Percentiles rank a stretch among this genome's conserved stretches.
These are phyloP conservation scores for Lacanobia oleracea DNA, from an alignment of 2,888 invertebrate genomes.

Conservation along the genomic window DNA sequence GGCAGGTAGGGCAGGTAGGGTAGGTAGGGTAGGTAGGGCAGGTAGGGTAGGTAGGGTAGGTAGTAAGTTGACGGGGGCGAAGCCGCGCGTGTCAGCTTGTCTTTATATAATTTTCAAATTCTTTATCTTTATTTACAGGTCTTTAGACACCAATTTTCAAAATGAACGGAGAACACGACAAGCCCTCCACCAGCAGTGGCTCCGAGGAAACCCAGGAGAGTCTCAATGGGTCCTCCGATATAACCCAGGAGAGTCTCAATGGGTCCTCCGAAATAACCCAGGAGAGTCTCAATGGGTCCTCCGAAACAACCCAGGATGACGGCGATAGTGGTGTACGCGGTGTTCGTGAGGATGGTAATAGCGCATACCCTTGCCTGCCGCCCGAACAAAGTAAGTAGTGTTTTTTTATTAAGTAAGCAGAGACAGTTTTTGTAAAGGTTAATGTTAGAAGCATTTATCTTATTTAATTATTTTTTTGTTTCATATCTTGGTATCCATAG, in stretches of 20 bases:
- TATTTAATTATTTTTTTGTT: background rate
- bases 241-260: background rate
- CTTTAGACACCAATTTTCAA: background rate
- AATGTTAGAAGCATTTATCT: conserved; percentile 2
- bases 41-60: too few species aligned
- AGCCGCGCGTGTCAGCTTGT: too few species aligned
- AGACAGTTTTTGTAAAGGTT: background rate
- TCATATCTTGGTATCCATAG: background rate
- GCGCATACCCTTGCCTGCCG: too few species aligned
- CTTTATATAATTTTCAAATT: background rate
- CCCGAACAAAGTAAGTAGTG: background rate
- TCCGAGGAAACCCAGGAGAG: background rate
- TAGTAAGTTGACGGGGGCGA: too few species aligned
- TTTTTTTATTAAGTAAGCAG: background rate
- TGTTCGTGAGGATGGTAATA: too few species aligned
- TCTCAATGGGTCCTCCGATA: too few species aligned
- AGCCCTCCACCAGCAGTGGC: background rate
- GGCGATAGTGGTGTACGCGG: too few species aligned
- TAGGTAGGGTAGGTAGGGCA: too few species aligned
- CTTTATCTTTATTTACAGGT: background rate
- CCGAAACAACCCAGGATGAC: too few species aligned
- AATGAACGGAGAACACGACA: background rate
- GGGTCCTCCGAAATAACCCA: background rate
- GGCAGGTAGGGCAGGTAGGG: too few species aligned
- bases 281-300: background rate